Evolutionary conservation across 2,888 invertebrate genomes (phyloP).

Genomic region (Timema podura): DNA sequence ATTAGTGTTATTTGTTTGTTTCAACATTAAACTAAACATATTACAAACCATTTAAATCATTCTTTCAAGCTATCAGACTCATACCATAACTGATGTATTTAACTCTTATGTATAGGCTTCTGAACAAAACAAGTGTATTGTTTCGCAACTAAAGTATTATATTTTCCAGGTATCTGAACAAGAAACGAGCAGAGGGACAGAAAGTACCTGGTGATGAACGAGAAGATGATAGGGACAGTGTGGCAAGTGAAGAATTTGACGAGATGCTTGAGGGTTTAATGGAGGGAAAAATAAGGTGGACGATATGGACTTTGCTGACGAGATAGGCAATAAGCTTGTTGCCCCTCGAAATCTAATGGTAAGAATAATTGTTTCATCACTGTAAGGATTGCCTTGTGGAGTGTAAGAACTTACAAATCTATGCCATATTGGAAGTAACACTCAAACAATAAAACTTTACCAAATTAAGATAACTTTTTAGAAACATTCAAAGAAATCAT

Average conservation of each 20-base stretch:
- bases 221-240: conserved; percentile 63
- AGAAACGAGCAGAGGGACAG: conserved; percentile 31
- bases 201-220: conserved; percentile 54
- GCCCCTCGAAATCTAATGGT: too few relatives aligned
- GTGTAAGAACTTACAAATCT: too few relatives aligned
- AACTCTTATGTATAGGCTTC: neutral
- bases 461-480: too few relatives aligned
- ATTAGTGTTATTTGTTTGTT: too few relatives aligned
- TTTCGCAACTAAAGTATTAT: conserved; percentile 27
- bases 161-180: conserved; percentile 54
- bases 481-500: too few relatives aligned
- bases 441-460: too few relatives aligned
- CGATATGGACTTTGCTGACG: conserved; percentile 60
- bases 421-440: too few relatives aligned
- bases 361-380: too few relatives aligned
- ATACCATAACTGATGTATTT: neutral
- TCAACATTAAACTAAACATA: too few relatives aligned
- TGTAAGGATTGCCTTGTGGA: too few relatives aligned
- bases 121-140: conserved; percentile 1
- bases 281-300: conserved; percentile 45
- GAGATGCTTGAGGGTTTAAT: conserved; percentile 49
- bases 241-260: conserved; percentile 74
- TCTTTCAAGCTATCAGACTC: too few relatives aligned
- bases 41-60: too few relatives aligned
- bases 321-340: conserved; percentile 33